Percentiles rank a stretch among this genome's conserved stretches.
Conservation (phyloP, 2,113 vertebrate genomes). For the Chunga burmeisteri region DNA sequence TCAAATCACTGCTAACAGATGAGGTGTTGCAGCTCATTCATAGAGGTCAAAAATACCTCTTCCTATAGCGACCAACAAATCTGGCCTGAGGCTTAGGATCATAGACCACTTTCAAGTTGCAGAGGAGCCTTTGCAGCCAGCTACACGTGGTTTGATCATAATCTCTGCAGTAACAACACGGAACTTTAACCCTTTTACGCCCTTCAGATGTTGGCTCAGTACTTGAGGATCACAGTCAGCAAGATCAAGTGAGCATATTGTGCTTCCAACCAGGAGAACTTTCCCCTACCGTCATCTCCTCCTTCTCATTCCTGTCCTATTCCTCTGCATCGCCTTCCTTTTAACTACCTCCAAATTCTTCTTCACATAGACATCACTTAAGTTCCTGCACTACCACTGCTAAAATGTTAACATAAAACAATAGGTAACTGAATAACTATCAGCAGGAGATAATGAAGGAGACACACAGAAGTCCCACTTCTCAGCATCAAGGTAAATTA, state of each 20-base stretch:
- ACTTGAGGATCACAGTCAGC: not conserved
- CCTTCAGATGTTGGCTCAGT: not conserved
- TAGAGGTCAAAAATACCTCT: not conserved
- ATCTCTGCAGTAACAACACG: not conserved
- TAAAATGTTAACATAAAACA: not conserved
- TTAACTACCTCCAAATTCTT: not conserved
- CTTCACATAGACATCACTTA: not conserved
- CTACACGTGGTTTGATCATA: not conserved
- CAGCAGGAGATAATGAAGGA: not conserved
- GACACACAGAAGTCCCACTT: not conserved
- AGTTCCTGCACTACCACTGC: not conserved
- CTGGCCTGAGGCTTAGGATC: not conserved
- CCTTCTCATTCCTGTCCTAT: not conserved
- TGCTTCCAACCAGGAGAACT: not conserved
- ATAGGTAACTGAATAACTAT: not conserved
- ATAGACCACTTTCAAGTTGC: not conserved
- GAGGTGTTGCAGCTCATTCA: not conserved
- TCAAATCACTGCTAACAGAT: not conserved
- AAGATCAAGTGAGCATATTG: not conserved
- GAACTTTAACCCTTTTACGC: not conserved
- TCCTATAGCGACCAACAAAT: fast-evolving
- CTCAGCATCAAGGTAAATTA: not conserved
- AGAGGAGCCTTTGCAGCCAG: not conserved
- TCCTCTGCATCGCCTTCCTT: not conserved
- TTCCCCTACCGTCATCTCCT: not conserved